These are phyloP conservation scores for Micoletzkya japonica DNA, from an alignment of 2,888 invertebrate genomes.

Conservation along the genomic window DNA sequence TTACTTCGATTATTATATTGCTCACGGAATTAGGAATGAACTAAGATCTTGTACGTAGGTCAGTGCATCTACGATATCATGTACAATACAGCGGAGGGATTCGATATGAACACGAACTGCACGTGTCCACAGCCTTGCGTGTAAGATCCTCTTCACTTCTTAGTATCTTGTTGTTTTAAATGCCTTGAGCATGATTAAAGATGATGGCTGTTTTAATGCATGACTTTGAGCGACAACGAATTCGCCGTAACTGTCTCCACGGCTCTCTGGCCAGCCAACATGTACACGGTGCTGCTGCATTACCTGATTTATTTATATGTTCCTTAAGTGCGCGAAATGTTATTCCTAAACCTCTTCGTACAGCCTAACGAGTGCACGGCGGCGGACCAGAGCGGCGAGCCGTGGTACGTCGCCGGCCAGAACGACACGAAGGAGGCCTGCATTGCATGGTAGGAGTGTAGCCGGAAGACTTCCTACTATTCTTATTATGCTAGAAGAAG, in stretches of 20 bases:
- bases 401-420: slow-evolving; percentile 1
- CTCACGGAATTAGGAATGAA: no score
- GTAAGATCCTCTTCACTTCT: slow-evolving; percentile 35
- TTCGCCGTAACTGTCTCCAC: slow-evolving; percentile 59
- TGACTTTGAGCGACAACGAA: slow-evolving; percentile 41
- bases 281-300: slow-evolving; percentile 47
- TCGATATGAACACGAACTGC: slow-evolving; percentile 48
- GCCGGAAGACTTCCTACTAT: no score
- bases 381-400: neutral
- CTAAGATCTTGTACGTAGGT: no score
- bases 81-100: slow-evolving; percentile 33
- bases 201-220: neutral
- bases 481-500: no score
- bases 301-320: no score
- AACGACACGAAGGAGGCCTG: slow-evolving; percentile 14
- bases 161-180: no score
- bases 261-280: slow-evolving; percentile 57
- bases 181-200: no score
- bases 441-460: neutral
- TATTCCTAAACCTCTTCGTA: no score
- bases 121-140: slow-evolving; percentile 57
- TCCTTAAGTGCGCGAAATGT: no score
- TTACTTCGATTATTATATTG: no score
- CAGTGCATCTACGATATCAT: slow-evolving; percentile 47
- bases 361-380: slow-evolving; percentile 18